Evolutionary conservation across 2,113 vertebrate genomes (phyloP), one percentile per base, ranked within the genome.

Genomic region (Meleagris gallopavo): DNA sequence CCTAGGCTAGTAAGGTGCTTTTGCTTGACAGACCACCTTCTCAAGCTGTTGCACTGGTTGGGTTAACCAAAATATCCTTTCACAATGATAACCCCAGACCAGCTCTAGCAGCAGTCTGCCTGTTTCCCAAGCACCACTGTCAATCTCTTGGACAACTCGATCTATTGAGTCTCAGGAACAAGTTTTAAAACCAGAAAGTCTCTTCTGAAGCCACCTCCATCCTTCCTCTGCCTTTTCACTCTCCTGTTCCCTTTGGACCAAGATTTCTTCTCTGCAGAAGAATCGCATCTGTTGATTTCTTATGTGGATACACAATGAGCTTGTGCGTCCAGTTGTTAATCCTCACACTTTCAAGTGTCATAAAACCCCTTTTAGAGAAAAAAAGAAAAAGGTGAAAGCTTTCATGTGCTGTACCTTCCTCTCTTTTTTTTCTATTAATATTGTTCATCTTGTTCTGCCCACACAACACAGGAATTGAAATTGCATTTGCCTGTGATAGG

Each of bases 31-130:
- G 55, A 34, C 71, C 38, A 54, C 41, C 38, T 46, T 74, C 54
- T 74, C 7, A 7, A 24, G 43, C 32, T 48, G 24, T 40, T 80
- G 55, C 21, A 5, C 16, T 66, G 6, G 22, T 40, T 73, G 41
- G 32, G 38, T 55, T 38, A 70, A 64, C 45, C 32, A 41, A 3
- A 62, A 36, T 48, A 14, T 8, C 66, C 32, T 69, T 62, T 15
- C 67, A 55, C 69, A 41, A 20, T 0, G 0, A 0, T 55, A 89
- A 55, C 4, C 1, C 16, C n/a, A 27, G 45, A 30, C 40, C 45
- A 40, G 12, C 41, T 22, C 0, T 5, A 70, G 54, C 2, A 2
- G 17, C 30, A 55, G 55, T 18, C 21, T 55, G 32, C 46, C 34
- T 0, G 0, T 64, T 66, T 81, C 45, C 64, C 29, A 46, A 3